These are phyloP conservation scores for Ochropacha duplaris DNA, from an alignment of 2,888 invertebrate species.

Conservation along the genomic window DNA sequence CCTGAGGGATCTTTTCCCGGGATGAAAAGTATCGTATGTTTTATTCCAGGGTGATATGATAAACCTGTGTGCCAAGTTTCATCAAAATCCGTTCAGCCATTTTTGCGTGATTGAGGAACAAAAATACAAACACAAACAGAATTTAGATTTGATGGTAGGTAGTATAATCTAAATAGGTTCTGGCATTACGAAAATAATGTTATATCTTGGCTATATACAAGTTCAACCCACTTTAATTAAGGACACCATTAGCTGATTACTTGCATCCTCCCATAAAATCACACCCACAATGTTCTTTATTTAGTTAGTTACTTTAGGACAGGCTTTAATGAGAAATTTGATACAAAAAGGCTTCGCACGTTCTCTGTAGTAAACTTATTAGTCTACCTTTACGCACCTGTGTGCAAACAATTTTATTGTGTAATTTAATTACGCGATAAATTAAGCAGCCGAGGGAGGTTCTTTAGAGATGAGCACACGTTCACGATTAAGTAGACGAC, in stretches of 20 bases:
- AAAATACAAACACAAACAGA: too few relatives aligned
- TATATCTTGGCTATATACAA: not conserved
- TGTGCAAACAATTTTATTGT: conserved; percentile 25
- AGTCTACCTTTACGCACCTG: conserved; percentile 8
- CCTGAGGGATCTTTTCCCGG: too few relatives aligned
- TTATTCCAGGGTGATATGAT: too few relatives aligned
- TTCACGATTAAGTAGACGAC: conserved; percentile 26
- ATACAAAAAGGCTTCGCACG: not conserved
- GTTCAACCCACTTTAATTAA: not conserved
- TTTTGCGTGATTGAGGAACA: too few relatives aligned
- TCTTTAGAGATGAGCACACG: conserved; percentile 31
- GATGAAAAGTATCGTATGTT: too few relatives aligned
- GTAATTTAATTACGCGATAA: conserved; percentile 31
- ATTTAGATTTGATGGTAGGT: too few relatives aligned
- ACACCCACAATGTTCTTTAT: not conserved
- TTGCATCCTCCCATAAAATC: not conserved
- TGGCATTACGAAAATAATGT: not conserved
- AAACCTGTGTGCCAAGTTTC: too few relatives aligned
- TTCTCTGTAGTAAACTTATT: not conserved
- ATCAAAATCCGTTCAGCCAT: too few relatives aligned
- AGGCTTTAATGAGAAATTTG: conserved; percentile 1
- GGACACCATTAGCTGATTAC: not conserved
- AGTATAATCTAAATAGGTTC: not conserved
- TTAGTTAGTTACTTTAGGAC: not conserved
- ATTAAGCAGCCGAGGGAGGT: conserved; percentile 23